Conservation (phyloP, 2,888 invertebrate genomes). For the Phengaris alcon region DNA sequence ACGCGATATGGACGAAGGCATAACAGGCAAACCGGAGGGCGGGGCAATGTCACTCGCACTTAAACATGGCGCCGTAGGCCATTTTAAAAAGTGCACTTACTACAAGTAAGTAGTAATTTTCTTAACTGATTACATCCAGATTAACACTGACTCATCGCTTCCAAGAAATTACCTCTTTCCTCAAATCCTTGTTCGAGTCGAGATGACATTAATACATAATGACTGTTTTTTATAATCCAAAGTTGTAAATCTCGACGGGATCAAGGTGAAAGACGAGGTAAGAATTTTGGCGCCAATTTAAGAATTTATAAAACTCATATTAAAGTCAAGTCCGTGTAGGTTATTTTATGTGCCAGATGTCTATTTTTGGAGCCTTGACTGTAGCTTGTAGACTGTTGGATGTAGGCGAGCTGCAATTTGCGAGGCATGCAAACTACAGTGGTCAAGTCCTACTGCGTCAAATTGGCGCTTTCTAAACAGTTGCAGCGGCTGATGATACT, state of each 20-base stretch:
- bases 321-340: too few relatives aligned
- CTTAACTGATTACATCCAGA: conserved; percentile 17
- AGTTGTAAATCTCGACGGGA: neutral
- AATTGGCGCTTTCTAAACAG: conserved; percentile 18
- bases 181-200: neutral
- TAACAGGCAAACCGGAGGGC: neutral
- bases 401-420: neutral
- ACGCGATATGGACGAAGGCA: conserved; percentile 50
- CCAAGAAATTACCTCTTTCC: neutral
- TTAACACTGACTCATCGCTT: conserved; percentile 10
- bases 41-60: neutral
- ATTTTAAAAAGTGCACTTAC: neutral
- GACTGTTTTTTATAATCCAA: neutral
- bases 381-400: neutral
- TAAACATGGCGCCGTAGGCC: conserved; percentile 5
- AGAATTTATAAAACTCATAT: neutral
- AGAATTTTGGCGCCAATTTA: conserved; percentile 14
- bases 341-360: too few relatives aligned
- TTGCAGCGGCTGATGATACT: conserved; percentile 3
- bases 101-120: conserved; percentile 4
- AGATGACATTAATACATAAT: neutral
- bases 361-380: too few relatives aligned
- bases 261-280: neutral
- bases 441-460: conserved; percentile 3
- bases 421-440: neutral